A percentile compares a stretch with the other conserved stretches of the same genome.
Evolutionary conservation across 2,888 invertebrate species (phyloP).

Genomic region (Cepaea hortensis): DNA sequence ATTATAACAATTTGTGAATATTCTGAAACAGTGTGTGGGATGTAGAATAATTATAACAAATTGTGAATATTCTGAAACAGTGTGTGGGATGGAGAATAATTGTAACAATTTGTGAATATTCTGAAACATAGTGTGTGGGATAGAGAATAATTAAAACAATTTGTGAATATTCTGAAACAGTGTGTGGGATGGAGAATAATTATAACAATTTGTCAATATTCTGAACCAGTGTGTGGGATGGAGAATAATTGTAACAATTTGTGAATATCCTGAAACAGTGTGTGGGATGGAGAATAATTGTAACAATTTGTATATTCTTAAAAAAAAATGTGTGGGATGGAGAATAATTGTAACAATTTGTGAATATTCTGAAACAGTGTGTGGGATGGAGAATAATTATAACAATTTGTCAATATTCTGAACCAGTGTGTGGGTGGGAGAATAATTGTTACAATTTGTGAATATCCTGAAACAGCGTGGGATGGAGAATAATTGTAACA

Average conservation of each 20-base stretch:
- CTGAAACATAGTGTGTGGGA: neutral
- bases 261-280: neutral
- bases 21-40: neutral
- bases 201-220: neutral
- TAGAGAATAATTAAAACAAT: neutral
- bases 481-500: no score
- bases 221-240: neutral
- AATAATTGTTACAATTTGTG: neutral
- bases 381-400: neutral
- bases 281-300: neutral
- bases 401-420: neutral
- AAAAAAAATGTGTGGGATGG: neutral
- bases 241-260: neutral
- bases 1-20: neutral
- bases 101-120: neutral
- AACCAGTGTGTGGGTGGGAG: neutral
- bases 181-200: no score
- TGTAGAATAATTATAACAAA: no score
- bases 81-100: neutral
- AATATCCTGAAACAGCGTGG: neutral
- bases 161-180: neutral
- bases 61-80: neutral
- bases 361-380: neutral
- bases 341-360: neutral
- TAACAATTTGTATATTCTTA: neutral